Percentiles rank a stretch among this genome's conserved stretches.
Evolutionary conservation across 1,140 invertebrate genomes (phyloP).

Genomic region (Megalopta genalis): DNA sequence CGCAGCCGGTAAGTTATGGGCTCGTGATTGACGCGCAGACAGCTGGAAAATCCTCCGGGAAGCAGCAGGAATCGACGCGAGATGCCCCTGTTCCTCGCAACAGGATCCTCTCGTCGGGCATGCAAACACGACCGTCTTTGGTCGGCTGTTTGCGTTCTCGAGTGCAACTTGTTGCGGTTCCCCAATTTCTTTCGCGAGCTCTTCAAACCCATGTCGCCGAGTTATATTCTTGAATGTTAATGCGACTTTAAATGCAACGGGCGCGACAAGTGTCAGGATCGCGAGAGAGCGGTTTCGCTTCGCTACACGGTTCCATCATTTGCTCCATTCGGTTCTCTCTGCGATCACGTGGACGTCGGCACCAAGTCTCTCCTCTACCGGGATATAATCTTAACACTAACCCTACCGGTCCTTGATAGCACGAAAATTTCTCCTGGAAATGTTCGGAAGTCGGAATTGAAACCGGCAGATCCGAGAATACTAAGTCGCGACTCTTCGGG

Average conservation of each 20-base stretch:
- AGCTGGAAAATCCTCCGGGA: slow-evolving; percentile 20
- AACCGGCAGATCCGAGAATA: too few relatives aligned
- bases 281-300: too few relatives aligned
- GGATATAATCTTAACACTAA: too few relatives aligned
- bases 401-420: too few relatives aligned
- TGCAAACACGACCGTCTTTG: slow-evolving; percentile 37
- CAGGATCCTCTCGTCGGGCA: slow-evolving; percentile 34
- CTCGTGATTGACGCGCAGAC: neutral
- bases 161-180: slow-evolving; percentile 46
- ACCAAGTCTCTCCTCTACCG: too few relatives aligned
- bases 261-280: neutral
- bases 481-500: too few relatives aligned
- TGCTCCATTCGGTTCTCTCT: neutral
- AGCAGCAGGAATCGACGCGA: neutral
- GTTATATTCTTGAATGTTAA: slow-evolving; percentile 28
- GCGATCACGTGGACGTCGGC: too few relatives aligned
- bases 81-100: slow-evolving; percentile 14
- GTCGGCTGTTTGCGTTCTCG: slow-evolving; percentile 42
- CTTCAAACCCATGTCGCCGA: slow-evolving; percentile 31
- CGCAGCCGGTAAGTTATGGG: neutral
- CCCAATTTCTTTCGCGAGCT: slow-evolving; percentile 47
- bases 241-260: slow-evolving; percentile 24
- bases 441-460: too few relatives aligned
- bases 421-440: too few relatives aligned
- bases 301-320: neutral